phyloP scores from a whole-genome alignment of 92 coral and sea anemone species.

The Bergia puertoricense region DNA sequence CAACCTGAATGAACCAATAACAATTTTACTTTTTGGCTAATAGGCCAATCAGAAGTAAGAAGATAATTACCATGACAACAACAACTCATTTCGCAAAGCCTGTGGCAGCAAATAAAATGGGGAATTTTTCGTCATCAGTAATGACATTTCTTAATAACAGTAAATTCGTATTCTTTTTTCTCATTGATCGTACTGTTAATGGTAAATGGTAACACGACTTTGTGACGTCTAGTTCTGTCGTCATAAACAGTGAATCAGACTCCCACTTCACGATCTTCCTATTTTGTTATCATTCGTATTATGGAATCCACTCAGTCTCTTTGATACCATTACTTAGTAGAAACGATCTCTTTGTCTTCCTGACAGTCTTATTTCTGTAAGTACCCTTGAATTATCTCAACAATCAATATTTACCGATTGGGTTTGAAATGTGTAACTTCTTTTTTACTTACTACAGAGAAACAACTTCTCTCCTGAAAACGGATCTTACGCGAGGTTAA shows the following conservation, averaged over 20 bases:
- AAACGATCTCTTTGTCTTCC: background rate
- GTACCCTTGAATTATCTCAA: background rate
- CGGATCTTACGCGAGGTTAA: conserved; percentile 76
- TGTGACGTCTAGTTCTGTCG: too few species aligned
- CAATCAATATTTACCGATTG: too few species aligned
- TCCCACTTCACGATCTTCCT: background rate
- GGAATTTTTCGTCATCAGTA: too few species aligned
- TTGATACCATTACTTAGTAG: background rate
- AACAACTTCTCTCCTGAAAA: conserved; percentile 78
- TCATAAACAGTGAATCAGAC: too few species aligned
- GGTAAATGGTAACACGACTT: too few species aligned
- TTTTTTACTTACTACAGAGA: conserved; percentile 57
- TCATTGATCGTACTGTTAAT: too few species aligned
- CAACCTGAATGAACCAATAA: background rate
- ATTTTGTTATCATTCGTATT: background rate
- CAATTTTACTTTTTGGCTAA: background rate
- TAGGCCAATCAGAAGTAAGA: too few species aligned
- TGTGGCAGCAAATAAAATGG: too few species aligned
- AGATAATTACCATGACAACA: too few species aligned
- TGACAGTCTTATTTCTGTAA: background rate
- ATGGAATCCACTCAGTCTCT: background rate
- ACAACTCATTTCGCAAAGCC: too few species aligned
- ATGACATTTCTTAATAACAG: too few species aligned
- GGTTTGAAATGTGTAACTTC: background rate
- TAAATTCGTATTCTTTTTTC: too few species aligned